Base-by-base conservation (phyloP, 2,797 vertebrate species). In the Lates japonicus region DNA sequence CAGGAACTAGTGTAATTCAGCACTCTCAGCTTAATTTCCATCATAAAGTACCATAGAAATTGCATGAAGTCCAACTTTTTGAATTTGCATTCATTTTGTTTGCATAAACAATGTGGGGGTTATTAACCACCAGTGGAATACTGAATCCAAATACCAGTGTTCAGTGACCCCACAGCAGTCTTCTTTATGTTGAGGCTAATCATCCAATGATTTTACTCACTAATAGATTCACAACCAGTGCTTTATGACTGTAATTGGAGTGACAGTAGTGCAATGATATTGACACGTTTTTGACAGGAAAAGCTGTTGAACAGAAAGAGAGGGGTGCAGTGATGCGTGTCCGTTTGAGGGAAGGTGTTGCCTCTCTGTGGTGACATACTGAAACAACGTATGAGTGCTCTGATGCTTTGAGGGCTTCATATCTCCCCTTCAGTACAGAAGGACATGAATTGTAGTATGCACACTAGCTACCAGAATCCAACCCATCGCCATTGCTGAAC, bases 241-340 rank as follows among this genome's bases (percentile, higher is more conserved):
- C 64, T 71, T 79, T 60, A 63, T 72, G 70, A 69, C 59, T 63
- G 48, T 78, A 80, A 89, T 73, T 84, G 84, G 44, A 83, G 80
- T 86, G 85, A 88, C 88, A 86, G 69, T 67, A 74, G 52, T 57
- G 75, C 70, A 66, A 83, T 85, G 83, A 87, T 74, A 51, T 19
- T 90, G 85, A 85, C 74, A 81, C 72, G 70, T 60, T 81, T 86
- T 55, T 76, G 78, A 91, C 33, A 20, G 73, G 46, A 67, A 54
- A 80, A 78, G 78, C 83, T 88, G 90, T 74, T 33, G 33, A 77
- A 51, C 70, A 65, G 54, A 67, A 49, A 72, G 75, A 62, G 20
- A 37, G 16, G 19, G 51, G n/a, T 16, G 72, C 10, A 57, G 19
- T 4, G 33, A 62, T 22, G 60, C 20, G 1, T 63, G 46, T 64